Conservation (phyloP, 1,140 invertebrate genomes). For the Ceratitis capitata region DNA sequence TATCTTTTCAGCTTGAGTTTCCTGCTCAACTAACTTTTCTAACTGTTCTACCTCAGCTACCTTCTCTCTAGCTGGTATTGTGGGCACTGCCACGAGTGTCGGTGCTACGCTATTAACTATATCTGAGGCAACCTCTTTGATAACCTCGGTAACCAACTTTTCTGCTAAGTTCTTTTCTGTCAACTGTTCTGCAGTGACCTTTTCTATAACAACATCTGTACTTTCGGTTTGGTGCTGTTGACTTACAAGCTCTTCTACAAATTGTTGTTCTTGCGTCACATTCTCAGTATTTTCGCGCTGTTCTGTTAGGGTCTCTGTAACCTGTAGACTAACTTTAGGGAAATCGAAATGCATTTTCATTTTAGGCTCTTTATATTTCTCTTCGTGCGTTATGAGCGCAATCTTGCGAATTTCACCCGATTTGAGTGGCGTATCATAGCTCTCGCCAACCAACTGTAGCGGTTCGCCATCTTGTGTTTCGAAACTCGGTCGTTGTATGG, state of each 20-base stretch:
- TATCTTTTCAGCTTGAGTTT: background rate
- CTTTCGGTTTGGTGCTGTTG: background rate
- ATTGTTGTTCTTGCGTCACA: constrained; percentile 46
- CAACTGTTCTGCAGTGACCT: background rate
- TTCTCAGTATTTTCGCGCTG: constrained; percentile 52
- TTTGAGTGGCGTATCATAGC: constrained; percentile 54
- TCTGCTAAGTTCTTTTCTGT: background rate
- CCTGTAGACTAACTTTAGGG: constrained; percentile 60
- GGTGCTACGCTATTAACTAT: background rate
- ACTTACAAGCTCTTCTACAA: background rate
- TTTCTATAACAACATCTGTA: background rate
- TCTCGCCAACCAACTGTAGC: constrained; percentile 62
- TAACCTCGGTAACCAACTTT: background rate
- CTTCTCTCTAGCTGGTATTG: background rate
- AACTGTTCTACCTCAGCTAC: background rate
- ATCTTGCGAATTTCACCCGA: constrained; percentile 70
- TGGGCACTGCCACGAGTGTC: background rate
- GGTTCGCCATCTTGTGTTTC: constrained; percentile 62
- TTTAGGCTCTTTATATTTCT: constrained; percentile 73
- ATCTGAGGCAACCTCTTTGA: background rate
- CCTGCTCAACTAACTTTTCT: background rate
- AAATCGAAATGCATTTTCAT: constrained; percentile 71
- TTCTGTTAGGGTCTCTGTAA: constrained; percentile 62
- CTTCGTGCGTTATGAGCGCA: constrained; percentile 75
- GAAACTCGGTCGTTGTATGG: constrained; percentile 58